Conservation (phyloP, 2,888 invertebrate species). For the Xanthia togata region DNA sequence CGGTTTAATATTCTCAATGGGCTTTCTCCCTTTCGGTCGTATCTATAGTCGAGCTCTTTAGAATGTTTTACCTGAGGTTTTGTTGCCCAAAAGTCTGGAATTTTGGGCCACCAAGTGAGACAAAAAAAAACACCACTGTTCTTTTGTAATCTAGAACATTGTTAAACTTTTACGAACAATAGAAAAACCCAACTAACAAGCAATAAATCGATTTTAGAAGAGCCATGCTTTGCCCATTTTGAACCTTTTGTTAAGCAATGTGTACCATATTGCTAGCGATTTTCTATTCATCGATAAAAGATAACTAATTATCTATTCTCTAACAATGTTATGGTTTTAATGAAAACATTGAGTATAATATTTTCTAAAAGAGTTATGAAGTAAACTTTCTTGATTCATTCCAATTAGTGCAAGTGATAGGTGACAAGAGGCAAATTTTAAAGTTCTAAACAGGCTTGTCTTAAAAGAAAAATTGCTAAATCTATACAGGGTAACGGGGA, state of each 20-base stretch:
- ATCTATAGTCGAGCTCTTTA: constrained; percentile 53
- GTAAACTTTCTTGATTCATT: too few species aligned
- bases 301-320: too few species aligned
- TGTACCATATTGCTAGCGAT: too few species aligned
- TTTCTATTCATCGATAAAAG: not conserved
- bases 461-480: too few species aligned
- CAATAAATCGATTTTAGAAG: not conserved
- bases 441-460: too few species aligned
- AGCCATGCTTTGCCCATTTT: not conserved
- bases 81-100: not conserved
- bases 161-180: not conserved
- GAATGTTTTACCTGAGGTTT: not conserved
- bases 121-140: not conserved
- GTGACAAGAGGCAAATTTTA: too few species aligned
- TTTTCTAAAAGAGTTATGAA: not conserved
- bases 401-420: not conserved
- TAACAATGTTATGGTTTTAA: too few species aligned
- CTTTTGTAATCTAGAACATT: not conserved
- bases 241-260: not conserved
- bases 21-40: constrained; percentile 45
- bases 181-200: not conserved
- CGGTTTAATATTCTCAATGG: constrained; percentile 49
- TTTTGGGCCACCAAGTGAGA: not conserved
- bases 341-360: not conserved
- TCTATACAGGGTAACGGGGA: too few species aligned